Evolutionary conservation across 1,140 invertebrate genomes (phyloP), one percentile per base, ranked within the genome.

Genomic region (Drosophila melanogaster): DNA sequence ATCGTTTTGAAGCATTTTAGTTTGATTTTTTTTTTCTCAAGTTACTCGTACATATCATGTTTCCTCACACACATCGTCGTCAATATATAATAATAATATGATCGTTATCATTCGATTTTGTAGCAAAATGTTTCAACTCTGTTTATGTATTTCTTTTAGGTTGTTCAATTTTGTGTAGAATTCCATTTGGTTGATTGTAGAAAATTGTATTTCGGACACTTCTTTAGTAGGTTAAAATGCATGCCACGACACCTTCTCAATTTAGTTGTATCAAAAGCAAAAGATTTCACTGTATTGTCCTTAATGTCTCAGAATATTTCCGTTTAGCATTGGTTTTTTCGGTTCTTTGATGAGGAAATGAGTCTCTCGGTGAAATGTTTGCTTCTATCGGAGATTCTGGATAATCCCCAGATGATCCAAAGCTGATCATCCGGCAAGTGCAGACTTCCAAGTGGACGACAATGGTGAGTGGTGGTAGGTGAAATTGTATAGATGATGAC

Each of bases 221-320:
- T 50, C 55, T 79, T 22, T 3, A 22, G 61, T 71, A 78, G 65
- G 40, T 84, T 64, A 62, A 78, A 83, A 78, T 79, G 69, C 54
- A 43, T 44, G 59, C 69, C 40, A 38, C 56, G 59, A 62, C 61
- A 44, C 26, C 26, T 33, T 77, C 24, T 61, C 69, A 72, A 73
- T 73, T 73, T 72, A 51, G 72, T 75, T 53, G 60, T 77, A 83
- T 81, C 79, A 87, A 85, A 85, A 87, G 84, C 73, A 90, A 90
- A 85, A 62, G 70, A 50, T 76, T 75, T 75, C 80, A 89, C 89
- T 57, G 85, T 90, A 90, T 90, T 90, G 85, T 90, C 85, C 87
- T 81, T 86, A 75, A 90, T 86, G 85, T 90, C 85, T 85, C 78
- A 90, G 79, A 90, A 86, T 67, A 77, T 76, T 85, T 61, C 78